Evolutionary conservation across 1,140 invertebrate species (phyloP).

Genomic region (Diuraphis noxia): DNA sequence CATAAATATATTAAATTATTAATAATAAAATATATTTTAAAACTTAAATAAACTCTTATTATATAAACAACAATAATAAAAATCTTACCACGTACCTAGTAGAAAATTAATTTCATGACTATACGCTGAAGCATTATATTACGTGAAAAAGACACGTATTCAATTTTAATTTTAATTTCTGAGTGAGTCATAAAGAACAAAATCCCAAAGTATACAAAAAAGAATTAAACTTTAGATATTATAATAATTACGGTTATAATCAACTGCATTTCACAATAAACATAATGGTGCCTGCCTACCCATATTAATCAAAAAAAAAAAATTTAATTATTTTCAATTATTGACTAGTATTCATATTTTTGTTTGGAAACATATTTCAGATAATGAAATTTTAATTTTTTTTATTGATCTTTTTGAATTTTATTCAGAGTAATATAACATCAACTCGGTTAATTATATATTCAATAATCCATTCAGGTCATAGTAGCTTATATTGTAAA

Average conservation of each 20-base stretch:
- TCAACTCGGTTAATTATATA: too few relatives aligned
- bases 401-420: too few relatives aligned
- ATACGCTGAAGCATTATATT: background rate
- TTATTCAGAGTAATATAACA: too few relatives aligned
- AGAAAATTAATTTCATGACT: background rate
- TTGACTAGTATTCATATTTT: too few relatives aligned
- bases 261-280: background rate
- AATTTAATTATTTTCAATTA: too few relatives aligned
- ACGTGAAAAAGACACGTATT: background rate
- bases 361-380: too few relatives aligned
- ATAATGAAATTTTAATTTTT: too few relatives aligned
- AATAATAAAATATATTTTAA: background rate
- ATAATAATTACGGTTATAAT: background rate
- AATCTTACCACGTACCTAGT: background rate
- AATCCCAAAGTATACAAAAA: background rate
- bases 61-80: background rate
- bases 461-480: too few relatives aligned
- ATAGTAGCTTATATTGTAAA: too few relatives aligned
- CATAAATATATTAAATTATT: background rate
- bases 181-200: background rate
- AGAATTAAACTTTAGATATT: background rate
- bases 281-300: too few relatives aligned
- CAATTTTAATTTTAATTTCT: background rate
- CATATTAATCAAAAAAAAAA: too few relatives aligned
- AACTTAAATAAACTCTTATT: background rate